Conservation (phyloP, 2,797 vertebrate species). For the Zenarchopterus dispar region DNA sequence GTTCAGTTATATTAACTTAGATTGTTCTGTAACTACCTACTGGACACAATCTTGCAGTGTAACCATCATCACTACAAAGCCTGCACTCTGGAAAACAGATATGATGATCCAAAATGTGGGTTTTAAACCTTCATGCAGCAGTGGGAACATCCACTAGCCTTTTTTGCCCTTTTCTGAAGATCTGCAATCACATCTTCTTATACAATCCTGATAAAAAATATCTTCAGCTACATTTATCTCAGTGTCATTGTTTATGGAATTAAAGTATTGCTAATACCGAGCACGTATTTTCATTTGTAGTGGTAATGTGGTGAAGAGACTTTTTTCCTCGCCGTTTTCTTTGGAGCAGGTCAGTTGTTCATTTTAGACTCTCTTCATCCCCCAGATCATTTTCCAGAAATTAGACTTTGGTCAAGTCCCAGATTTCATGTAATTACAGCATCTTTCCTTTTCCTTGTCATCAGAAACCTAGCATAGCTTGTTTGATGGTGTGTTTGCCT, state of each 20-base stretch:
- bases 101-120: constrained; percentile 39
- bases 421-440: constrained; percentile 46
- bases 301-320: constrained; percentile 9
- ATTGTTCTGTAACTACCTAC: constrained; percentile 41
- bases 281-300: not conserved
- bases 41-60: constrained; percentile 14
- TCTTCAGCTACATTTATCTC: not conserved
- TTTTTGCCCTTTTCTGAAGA: constrained; percentile 24
- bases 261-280: not conserved
- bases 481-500: constrained; percentile 44
- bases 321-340: not conserved
- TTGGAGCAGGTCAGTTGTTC: constrained; percentile 1
- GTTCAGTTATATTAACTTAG: constrained; percentile 23
- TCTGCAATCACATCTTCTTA: constrained; percentile 47
- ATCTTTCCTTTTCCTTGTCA: constrained; percentile 51
- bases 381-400: constrained; percentile 29
- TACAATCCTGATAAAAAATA: constrained; percentile 35
- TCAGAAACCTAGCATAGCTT: constrained; percentile 39
- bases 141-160: constrained; percentile 18
- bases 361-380: constrained; percentile 18
- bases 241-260: constrained; percentile 3
- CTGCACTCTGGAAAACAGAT: constrained; percentile 40
- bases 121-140: constrained; percentile 48
- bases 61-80: constrained; percentile 27
- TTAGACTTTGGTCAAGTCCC: constrained; percentile 45